Base-by-base conservation (phyloP, 1,140 invertebrate genomes). In the Heliconius nattereri region DNA sequence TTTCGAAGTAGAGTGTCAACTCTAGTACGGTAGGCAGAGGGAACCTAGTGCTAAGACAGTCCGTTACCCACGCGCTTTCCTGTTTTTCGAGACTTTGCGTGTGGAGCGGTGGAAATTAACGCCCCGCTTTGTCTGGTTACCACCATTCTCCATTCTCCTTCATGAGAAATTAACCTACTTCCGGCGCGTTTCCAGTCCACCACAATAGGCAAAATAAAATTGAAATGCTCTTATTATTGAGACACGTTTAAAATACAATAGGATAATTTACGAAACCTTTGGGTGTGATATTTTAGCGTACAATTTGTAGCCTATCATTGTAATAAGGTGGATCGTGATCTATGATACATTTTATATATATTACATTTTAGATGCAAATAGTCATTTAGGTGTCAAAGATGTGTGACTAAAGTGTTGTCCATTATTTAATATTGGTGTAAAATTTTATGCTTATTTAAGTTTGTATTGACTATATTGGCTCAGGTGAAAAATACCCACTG, bases 261-360 rank as follows among this genome's bases (percentile, higher is more conserved):
- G 60, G 23, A 66, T 29, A 66, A 66, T 66, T 26, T 66, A 11
- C 60, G 23, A 66, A 66, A 66, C 60, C 60, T 66, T 66, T 66
- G 60, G 11, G 60, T 66, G 60, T 66, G 60, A 66, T 66, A 66
- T 66, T 66, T 66, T 66, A 29, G 26, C 9, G 60, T 19, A 66
- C 60, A 66, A 66, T 26, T 66, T 66, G 60, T 66, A 66, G 26
- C 23, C 60, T 66, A 66, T 66, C 60, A 66, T 66, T 66, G 60
- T 66, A 66, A 66, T 66, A 16, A 29, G 60, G n/a, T 66, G 29
- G 60, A 66, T 66, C 60, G 23, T 66, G 60, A 66, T 66, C 26
- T 66, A 66, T 66, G 60, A 66, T 66, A 66, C 26, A 26, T 66
- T 66, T n/a, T n/a, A n/a, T n/a, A n/a, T 29, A 66, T 66, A 66